Percentiles rank a stretch among this genome's conserved stretches.
Evolutionary conservation across 2,797 vertebrate species (phyloP).

Genomic region (Varecia variegata): DNA sequence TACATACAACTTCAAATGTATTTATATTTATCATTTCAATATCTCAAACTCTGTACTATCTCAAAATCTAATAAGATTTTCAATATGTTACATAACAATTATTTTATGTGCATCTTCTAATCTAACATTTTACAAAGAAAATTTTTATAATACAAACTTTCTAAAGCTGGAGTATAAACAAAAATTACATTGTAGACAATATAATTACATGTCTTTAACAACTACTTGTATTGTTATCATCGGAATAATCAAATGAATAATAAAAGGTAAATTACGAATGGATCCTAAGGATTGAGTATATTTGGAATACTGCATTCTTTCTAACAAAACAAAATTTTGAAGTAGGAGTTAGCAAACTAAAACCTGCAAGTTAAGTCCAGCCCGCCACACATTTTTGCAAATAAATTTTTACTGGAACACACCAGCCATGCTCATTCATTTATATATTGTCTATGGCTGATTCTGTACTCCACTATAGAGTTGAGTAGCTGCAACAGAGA

Average conservation of each 20-base stretch:
- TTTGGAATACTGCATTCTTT: conserved; percentile 20
- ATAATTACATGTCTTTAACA: background rate
- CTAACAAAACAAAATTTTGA: background rate
- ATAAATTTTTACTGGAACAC: background rate
- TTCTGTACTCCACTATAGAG: background rate
- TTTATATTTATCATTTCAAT: background rate
- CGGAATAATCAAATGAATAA: background rate
- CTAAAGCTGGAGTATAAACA: background rate
- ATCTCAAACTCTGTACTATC: background rate
- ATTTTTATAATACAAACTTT: background rate
- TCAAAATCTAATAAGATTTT: background rate
- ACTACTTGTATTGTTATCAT: background rate
- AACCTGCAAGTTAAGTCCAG: background rate
- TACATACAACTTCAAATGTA: background rate
- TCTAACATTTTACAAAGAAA: background rate
- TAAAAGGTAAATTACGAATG: background rate
- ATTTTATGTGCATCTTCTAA: background rate
- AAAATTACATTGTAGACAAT: background rate
- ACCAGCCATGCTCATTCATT: background rate
- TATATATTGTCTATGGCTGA: background rate
- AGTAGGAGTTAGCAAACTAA: background rate
- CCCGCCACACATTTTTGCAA: background rate
- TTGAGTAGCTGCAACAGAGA: background rate
- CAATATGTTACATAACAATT: background rate
- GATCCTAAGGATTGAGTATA: background rate